These are phyloP conservation scores for Gephyroberyx darwinii DNA, from an alignment of 2,797 vertebrate species.

Conservation along the genomic window DNA sequence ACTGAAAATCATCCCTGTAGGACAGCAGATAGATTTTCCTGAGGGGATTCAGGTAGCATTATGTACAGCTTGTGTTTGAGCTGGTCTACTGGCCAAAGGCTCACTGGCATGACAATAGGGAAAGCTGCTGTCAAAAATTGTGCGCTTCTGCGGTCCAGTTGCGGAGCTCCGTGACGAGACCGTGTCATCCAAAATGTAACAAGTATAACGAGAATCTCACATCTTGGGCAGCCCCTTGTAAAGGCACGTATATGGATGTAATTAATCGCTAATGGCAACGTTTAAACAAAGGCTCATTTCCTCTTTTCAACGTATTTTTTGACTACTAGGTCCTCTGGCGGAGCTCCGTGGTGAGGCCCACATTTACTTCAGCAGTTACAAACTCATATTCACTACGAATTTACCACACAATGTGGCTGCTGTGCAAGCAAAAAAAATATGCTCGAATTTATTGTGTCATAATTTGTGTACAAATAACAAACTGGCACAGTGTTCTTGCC, in stretches of 20 bases:
- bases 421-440: fast-evolving
- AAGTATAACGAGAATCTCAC: not conserved
- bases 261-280: fast-evolving
- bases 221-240: not conserved
- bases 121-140: not conserved
- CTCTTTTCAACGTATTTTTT: slow-evolving; percentile 45
- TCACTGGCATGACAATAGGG: too few species aligned
- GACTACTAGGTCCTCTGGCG: slow-evolving; percentile 80
- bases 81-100: too few species aligned
- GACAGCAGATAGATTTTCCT: not conserved
- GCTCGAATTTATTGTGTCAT: not conserved
- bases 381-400: slow-evolving; percentile 56
- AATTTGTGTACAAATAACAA: not conserved
- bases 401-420: not conserved
- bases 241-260: fast-evolving
- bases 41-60: too few species aligned
- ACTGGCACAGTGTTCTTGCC: slow-evolving; percentile 59
- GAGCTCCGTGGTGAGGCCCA: slow-evolving; percentile 85
- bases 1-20: not conserved
- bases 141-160: slow-evolving; percentile 57
- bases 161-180: slow-evolving; percentile 79
- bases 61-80: too few species aligned
- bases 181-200: slow-evolving; percentile 29
- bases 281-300: not conserved
- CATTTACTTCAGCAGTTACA: slow-evolving; percentile 67